Percentiles rank a stretch among this genome's conserved stretches.
Evolutionary conservation across 2,797 vertebrate species (phyloP).

Genomic region (Rhinogobio ventralis): DNA sequence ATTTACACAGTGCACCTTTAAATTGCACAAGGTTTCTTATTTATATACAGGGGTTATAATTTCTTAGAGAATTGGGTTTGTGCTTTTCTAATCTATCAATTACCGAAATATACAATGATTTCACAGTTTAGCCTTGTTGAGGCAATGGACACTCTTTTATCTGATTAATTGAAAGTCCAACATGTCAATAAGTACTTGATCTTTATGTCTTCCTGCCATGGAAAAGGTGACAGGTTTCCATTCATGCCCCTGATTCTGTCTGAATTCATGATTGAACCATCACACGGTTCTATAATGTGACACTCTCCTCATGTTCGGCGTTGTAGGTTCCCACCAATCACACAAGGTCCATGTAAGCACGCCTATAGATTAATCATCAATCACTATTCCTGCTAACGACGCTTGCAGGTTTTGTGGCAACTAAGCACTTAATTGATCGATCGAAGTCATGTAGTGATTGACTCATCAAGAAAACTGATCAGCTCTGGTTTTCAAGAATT

Average conservation of each 20-base stretch:
- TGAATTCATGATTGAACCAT: neutral
- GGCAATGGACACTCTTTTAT: slow-evolving; percentile 10
- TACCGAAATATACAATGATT: neutral
- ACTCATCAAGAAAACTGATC: slow-evolving; percentile 23
- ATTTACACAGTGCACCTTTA: too few species aligned
- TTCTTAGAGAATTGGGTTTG: too few species aligned
- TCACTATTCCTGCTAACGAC: slow-evolving; percentile 19
- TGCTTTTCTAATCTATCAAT: neutral
- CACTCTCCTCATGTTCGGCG: neutral
- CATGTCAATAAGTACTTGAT: slow-evolving; percentile 13
- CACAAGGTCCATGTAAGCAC: slow-evolving; percentile 14
- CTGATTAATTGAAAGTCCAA: neutral
- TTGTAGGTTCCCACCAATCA: neutral
- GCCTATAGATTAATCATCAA: slow-evolving; percentile 41
- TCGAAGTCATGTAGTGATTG: neutral
- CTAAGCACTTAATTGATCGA: slow-evolving; percentile 45
- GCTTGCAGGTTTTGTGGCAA: slow-evolving; percentile 49
- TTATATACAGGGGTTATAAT: too few species aligned
- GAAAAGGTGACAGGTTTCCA: slow-evolving; percentile 17
- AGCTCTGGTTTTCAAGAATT: slow-evolving; percentile 3
- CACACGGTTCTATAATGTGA: neutral
- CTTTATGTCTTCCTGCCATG: neutral
- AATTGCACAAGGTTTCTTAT: neutral
- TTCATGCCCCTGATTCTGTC: neutral
- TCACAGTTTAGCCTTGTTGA: too few species aligned